Conservation (phyloP, 2,113 vertebrate species). For the Forbesichthys agassizii region DNA sequence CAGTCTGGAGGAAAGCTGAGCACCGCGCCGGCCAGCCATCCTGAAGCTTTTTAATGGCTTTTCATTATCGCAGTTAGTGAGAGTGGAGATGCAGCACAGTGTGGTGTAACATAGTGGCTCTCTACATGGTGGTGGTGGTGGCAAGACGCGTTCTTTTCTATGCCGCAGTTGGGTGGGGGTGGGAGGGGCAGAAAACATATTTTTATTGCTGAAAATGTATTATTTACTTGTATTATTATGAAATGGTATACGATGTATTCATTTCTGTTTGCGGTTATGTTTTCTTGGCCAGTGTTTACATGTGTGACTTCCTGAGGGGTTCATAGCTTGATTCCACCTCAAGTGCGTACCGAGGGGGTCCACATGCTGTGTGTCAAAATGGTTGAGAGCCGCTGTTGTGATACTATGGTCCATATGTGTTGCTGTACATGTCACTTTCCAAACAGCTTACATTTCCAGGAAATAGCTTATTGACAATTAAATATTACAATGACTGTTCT, state of each 20-base stretch:
- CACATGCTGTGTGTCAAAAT: too few species aligned
- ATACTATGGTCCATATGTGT: not conserved
- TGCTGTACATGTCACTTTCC: not conserved
- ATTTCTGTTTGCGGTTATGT: not conserved
- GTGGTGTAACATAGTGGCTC: slow-evolving; percentile 1
- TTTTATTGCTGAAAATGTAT: not conserved
- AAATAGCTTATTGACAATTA: too few species aligned
- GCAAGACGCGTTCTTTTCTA: too few species aligned
- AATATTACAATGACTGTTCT: too few species aligned
- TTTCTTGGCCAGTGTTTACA: not conserved
- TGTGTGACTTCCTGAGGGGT: too few species aligned
- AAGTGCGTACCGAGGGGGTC: too few species aligned
- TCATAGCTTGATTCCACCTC: too few species aligned
- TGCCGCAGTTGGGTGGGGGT: too few species aligned
- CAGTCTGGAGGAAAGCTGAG: slow-evolving; percentile 17
- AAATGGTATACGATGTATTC: not conserved
- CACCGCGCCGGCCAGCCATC: slow-evolving; percentile 16
- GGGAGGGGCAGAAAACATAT: too few species aligned
- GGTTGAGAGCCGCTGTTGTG: too few species aligned
- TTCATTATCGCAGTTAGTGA: slow-evolving; percentile 34
- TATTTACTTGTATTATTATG: not conserved
- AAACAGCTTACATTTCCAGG: too few species aligned
- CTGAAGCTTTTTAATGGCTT: slow-evolving; percentile 38
- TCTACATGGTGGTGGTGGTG: not conserved
- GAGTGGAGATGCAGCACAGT: slow-evolving; percentile 18